Evolutionary conservation across 2,888 invertebrate species (phyloP), one percentile per base, ranked within the genome.

Genomic region (Oligia fasciuncula): DNA sequence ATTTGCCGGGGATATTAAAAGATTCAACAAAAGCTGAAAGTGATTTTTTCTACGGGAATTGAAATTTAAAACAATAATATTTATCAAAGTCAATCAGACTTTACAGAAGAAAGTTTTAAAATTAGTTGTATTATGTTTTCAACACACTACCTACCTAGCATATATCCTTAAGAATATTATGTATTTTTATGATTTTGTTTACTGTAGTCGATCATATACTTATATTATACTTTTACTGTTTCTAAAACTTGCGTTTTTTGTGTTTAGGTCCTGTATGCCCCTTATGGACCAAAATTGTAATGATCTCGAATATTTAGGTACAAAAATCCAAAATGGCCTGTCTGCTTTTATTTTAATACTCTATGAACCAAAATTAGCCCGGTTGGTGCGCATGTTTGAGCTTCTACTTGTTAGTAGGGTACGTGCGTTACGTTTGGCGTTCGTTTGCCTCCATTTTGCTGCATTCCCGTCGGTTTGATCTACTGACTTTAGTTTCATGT

Each of bases 361-460:
- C 91, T 91, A 35, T 85, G 83, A 13, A 43, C 54, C 76, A 71
- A 88, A 92, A 92, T 92, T 92, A 92, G 92, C 85, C 86, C 87
- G 90, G 87, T 88, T 85, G 85, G 88, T 89, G 91, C 91, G 91
- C 92, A 91, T 92, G 92, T 91, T 92, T 91, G 90, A 91, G 87
- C 92, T 89, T 85, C 85, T 87, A 88, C 91, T 92, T 92, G 92
- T 92, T 92, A 91, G 85, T 87, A 76, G 76, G 86, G 68, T 76
- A 92, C 92, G 92, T 92, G 92, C 83, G 88, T 90, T 90, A 82
- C 86, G 80, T 77, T 76, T 76, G 73, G 77, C 79, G 79, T 81
- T 86, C 86, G 80, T 85, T 85, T 79, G 73, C 80, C 67, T 81
- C 80, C 49, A 72, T 85, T 91, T 89, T 85, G 82, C 83, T 88